Evolutionary conservation across 1,140 invertebrate species (phyloP), one percentile per base, ranked within the genome.

Genomic region (Delia radicum): DNA sequence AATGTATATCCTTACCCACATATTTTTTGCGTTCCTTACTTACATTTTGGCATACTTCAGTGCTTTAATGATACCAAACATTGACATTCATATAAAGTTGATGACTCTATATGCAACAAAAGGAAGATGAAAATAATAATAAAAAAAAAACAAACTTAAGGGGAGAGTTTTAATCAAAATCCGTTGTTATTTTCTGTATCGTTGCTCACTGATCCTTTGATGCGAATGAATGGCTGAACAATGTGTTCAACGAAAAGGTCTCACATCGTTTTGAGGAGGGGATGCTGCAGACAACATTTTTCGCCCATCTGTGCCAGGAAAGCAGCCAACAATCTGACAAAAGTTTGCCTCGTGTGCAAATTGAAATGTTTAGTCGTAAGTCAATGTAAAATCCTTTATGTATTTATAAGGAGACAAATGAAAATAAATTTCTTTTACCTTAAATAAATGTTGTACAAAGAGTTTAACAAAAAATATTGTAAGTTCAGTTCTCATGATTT

Each of bases 101-200:
- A 33, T 72, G 29, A 42, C 31, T 37, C 37, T 21, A 21, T 4
- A 31, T 42, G 24, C 21, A 31, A 42, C 33, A 42, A 31, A 12
- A 21, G 18, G 10, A 63, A 18, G 21, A 55, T 21, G n/a, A 24
- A 6, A 21, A 55, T 21, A 55, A 21, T n/a, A n/a, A 21, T 55
- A 18, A 4, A 3, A 37, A 6, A 18, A 18, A 5, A 21, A 55
- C 48, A 55, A 55, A 55, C 48, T 55, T 18, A 24, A 24, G 62
- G 61, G 85, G 84, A 81, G 81, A 80, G 84, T 82, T 85, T 85
- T 86, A 86, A 86, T 86, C 84, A 86, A 86, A 86, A 86, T 86
- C 85, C 85, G 84, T 86, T 86, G 85, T 86, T 86, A 86, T 86
- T 86, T 86, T 86, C 85, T 86, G 84, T 85, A 81, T 86, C 82